phyloP scores from a whole-genome alignment of 2,113 vertebrate species.

The Typhlomys cinereus region DNA sequence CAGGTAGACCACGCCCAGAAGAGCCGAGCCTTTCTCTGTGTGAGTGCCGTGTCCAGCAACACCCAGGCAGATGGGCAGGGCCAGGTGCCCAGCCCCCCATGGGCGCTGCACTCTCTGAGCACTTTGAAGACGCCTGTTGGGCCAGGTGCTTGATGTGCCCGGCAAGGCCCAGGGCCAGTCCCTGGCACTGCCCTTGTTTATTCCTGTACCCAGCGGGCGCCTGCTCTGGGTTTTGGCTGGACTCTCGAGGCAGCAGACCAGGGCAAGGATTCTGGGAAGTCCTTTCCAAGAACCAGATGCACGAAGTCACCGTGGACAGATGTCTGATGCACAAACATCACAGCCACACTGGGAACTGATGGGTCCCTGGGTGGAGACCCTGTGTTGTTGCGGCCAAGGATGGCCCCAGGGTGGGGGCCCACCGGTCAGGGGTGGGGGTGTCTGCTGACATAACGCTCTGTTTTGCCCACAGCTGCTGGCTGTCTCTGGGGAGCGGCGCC shows the following conservation, averaged over 20 bases:
- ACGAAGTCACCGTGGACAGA: fast-evolving
- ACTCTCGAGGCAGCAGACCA: background rate
- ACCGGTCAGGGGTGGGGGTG: background rate
- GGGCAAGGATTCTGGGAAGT: background rate
- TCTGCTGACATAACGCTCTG: background rate
- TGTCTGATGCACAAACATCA: fast-evolving
- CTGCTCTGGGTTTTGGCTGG: background rate
- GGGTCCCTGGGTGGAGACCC: background rate
- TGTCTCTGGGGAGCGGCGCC: constrained; percentile 91
- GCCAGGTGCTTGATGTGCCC: background rate
- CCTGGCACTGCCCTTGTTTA: too few species aligned
- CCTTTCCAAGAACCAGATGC: background rate
- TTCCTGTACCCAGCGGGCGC: background rate
- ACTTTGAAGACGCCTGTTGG: background rate
- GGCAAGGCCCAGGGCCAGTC: background rate
- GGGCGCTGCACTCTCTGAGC: too few species aligned
- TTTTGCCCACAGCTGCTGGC: constrained; percentile 92
- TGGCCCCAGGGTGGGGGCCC: too few species aligned
- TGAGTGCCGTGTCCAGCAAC: fast-evolving
- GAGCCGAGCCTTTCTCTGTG: too few species aligned
- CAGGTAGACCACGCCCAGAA: background rate
- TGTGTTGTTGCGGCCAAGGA: too few species aligned
- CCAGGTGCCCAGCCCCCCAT: fast-evolving
- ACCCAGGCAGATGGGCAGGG: background rate
- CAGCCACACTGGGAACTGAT: fast-evolving